A percentile compares a stretch with the other conserved stretches of the same genome.
Conservation (phyloP, 2,888 invertebrate genomes). For the Eurytoma adleriae region DNA sequence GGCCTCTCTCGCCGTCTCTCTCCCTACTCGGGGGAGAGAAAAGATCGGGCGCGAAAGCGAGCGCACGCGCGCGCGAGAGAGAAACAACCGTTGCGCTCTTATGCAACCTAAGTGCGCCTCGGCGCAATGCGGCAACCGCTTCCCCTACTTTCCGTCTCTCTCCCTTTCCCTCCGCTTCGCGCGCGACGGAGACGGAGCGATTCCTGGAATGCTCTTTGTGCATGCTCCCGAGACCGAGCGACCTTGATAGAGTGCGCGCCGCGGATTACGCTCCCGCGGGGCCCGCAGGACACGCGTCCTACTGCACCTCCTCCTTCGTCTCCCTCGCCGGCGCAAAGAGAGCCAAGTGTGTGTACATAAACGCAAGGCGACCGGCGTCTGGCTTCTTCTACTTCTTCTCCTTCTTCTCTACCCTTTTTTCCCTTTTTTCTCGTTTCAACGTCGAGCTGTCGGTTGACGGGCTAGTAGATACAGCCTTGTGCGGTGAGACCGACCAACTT, state of each 20-base stretch:
- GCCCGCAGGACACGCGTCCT: constrained; percentile 37
- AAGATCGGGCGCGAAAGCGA: constrained; percentile 11
- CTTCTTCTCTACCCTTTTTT: constrained; percentile 2
- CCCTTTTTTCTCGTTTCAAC: not conserved
- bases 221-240: constrained; percentile 61
- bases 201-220: constrained; percentile 74
- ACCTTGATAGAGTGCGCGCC: constrained; percentile 63
- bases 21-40: not conserved
- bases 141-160: constrained; percentile 27
- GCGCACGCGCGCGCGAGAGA: constrained; percentile 52
- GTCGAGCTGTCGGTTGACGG: too few relatives aligned
- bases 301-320: not conserved
- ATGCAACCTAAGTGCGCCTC: constrained; percentile 64
- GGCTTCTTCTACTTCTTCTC: not conserved
- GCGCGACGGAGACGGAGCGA: constrained; percentile 56
- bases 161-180: constrained; percentile 8
- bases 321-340: not conserved
- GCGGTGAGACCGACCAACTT: too few relatives aligned
- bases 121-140: constrained; percentile 1
- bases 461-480: too few relatives aligned
- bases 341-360: not conserved
- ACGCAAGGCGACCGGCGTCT: not conserved
- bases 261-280: constrained; percentile 22
- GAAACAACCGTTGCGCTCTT: constrained; percentile 72
- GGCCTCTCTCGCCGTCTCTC: too few relatives aligned